Base-by-base conservation (phyloP, 2,888 invertebrate genomes). In the Mellilla xanthometata region DNA sequence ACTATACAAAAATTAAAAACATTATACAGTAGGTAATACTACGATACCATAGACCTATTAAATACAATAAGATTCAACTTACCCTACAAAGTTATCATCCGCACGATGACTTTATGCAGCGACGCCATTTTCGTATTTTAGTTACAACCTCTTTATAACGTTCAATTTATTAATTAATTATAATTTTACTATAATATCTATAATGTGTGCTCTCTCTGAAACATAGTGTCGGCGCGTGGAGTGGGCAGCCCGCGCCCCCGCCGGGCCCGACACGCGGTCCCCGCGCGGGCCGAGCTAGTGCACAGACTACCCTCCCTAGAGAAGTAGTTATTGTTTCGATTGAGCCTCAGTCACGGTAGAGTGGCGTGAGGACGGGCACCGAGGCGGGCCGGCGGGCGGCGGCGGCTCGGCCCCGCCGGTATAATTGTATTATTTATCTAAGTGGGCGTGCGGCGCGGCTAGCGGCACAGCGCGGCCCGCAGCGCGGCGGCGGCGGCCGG, bases 1-100 rank as follows among this genome's bases (percentile, higher is more conserved):
- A 84, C 87, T 88, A 88, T 89, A 89, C 87, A 88, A 88, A 89
- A 88, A 88, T 85, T 87, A 87, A 88, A 87, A 88, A 88, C 85
- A 79, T 86, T 85, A 79, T 83, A 85, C 81, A 82, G 68, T 83
- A 15, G 15, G 15, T 15, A 81, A 73, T 76, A 72, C 86, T 87
- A 88, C 80, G 57, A 75, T 86, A 85, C 79, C 73, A 82, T 86
- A 86, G 74, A 81, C 63, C 87, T 88, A 85, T 68, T 76, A 81
- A 77, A 75, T 88, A 89, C 83, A 84, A n/a, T n/a, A n/a, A 83
- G 86, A 86, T 80, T 81, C 76, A 73, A 82, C 84, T 87, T 88
- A 88, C 74, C 74, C 82, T 86, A 84, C 75, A 65, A 67, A 49
- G 42, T 51, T 77, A 78, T 56, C 49, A 61, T 68, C 66, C 71